Evolutionary conservation across 2,797 vertebrate genomes (phyloP).

Genomic region (Esox lucius): DNA sequence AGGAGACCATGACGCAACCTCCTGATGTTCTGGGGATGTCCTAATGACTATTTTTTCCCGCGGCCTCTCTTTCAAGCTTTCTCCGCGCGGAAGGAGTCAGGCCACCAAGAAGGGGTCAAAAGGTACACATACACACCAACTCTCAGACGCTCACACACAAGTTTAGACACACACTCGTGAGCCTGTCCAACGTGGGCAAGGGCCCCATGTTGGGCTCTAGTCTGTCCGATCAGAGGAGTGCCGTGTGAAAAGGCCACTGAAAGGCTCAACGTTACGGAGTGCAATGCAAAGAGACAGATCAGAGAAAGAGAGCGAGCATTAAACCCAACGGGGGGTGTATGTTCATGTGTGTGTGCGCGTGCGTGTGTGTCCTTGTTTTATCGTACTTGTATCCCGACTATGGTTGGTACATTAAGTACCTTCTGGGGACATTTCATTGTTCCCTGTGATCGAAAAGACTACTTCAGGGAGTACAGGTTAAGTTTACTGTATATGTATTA

Average conservation of each 20-base stretch:
- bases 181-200: constrained; percentile 45
- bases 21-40: no score
- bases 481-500: no score
- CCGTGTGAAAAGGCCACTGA: constrained; percentile 61
- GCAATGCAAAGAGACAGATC: constrained; percentile 70
- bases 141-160: constrained; percentile 20
- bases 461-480: no score
- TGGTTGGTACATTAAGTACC: no score
- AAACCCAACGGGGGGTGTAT: constrained; percentile 38
- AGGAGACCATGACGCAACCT: no score
- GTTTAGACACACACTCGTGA: background rate
- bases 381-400: no score
- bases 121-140: constrained; percentile 42
- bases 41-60: no score
- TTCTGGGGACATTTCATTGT: no score
- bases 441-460: no score
- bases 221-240: constrained; percentile 24
- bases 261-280: constrained; percentile 70
- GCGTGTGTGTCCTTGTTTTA: constrained; percentile 1
- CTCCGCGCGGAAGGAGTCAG: background rate
- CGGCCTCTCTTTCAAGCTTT: background rate
- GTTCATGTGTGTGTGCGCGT: constrained; percentile 15
- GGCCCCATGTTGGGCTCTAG: constrained; percentile 43
- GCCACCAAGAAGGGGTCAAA: constrained; percentile 42
- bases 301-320: constrained; percentile 62